Percentiles rank a stretch among this genome's conserved stretches.
Evolutionary conservation across 2,888 invertebrate species (phyloP).

Genomic region (Trachelus stipa): DNA sequence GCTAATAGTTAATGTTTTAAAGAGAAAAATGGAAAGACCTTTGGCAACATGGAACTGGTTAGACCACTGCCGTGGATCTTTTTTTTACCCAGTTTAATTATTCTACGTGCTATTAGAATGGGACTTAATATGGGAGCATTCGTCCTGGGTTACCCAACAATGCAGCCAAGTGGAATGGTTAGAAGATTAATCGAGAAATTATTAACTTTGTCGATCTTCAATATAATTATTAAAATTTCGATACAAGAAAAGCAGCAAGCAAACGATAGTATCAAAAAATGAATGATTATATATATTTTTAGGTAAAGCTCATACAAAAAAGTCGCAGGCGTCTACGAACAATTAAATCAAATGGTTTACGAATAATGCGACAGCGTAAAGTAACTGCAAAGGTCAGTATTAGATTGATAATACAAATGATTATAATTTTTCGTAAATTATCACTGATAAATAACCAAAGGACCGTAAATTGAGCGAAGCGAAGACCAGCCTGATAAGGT

Average conservation of each 20-base stretch:
- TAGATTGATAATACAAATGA: not conserved
- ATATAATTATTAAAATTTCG: not conserved
- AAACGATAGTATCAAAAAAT: not conserved
- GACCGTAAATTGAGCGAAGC: constrained; percentile 50
- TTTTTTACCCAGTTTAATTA: constrained; percentile 68
- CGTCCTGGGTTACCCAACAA: constrained; percentile 68
- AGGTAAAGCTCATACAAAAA: constrained; percentile 71
- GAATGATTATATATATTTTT: constrained; percentile 16
- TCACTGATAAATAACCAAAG: constrained; percentile 54
- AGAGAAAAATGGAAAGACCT: constrained; percentile 67
- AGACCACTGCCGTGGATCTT: constrained; percentile 73
- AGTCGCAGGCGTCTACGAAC: constrained; percentile 69
- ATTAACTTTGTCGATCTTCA: not conserved
- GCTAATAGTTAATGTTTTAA: constrained; percentile 20
- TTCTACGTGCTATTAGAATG: constrained; percentile 67
- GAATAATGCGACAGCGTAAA: constrained; percentile 50
- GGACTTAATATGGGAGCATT: constrained; percentile 68
- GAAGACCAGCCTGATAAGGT: constrained; percentile 52
- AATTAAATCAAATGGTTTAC: constrained; percentile 69
- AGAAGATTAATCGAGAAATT: not conserved
- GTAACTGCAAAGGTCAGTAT: constrained; percentile 21
- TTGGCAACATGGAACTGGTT: constrained; percentile 68
- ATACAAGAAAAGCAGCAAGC: not conserved
- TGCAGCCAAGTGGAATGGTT: constrained; percentile 70
- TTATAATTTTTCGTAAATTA: not conserved